Evolutionary conservation across 2,888 invertebrate species (phyloP).

Genomic region (Folsomia manolachei): DNA sequence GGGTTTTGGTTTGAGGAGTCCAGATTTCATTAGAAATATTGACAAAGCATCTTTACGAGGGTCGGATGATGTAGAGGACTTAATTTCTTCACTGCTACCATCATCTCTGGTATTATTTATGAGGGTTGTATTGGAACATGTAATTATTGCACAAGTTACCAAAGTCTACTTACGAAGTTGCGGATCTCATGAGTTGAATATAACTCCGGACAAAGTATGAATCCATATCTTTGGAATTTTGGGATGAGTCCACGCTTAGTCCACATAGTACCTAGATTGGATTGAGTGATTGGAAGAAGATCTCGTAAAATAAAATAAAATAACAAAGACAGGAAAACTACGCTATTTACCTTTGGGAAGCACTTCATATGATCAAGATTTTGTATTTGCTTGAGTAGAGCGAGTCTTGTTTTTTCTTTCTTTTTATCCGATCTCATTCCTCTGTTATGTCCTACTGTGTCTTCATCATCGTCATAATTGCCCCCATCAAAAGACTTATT

Average conservation of each 20-base stretch:
- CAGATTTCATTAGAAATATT: constrained; percentile 9
- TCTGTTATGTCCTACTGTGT: neutral
- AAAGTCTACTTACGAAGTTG: constrained; percentile 38
- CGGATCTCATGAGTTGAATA: constrained; percentile 36
- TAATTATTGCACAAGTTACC: no score
- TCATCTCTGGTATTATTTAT: constrained; percentile 9
- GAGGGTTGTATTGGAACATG: neutral
- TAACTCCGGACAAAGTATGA: constrained; percentile 36
- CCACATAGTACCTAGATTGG: constrained; percentile 30
- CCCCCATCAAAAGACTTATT: neutral
- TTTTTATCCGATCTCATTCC: constrained; percentile 5
- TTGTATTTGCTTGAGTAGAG: constrained; percentile 37
- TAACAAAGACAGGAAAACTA: no score
- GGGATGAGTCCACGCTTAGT: constrained; percentile 37
- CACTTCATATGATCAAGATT: constrained; percentile 41
- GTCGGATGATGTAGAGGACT: neutral
- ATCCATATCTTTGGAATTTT: constrained; percentile 35
- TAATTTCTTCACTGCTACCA: constrained; percentile 9
- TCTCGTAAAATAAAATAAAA: no score
- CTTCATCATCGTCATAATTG: neutral
- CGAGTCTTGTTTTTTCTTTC: constrained; percentile 24
- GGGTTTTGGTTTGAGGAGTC: neutral
- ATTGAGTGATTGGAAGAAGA: no score
- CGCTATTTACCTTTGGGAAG: constrained; percentile 30
- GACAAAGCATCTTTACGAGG: constrained; percentile 12